Evolutionary conservation across 37 sponge, comb jelly and placozoan genomes (phyloP), one percentile per base, ranked within the genome.

Genomic region (Ianthella basta): DNA sequence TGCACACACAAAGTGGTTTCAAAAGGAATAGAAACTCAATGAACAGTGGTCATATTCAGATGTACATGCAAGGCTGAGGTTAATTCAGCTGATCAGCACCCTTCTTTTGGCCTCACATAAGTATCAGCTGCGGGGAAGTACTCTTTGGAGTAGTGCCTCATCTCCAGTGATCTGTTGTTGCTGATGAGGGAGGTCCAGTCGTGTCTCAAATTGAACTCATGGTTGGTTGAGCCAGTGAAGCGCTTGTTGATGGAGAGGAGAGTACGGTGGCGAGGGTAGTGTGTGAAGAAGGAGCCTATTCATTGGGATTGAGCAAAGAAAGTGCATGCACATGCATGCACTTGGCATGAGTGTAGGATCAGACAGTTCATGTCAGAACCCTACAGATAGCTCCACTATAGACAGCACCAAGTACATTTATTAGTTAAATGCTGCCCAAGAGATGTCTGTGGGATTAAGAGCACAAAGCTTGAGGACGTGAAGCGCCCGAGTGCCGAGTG

Each of bases 101-200:
- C 50, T 44, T 44, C n/a, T 39, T 3, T 21, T 39, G 80, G 20
- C 69, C 85, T 90, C 68, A 97, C 94, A 77, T 89, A 87, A 54
- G 64, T 83, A 81, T 95, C 96, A 65, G 98, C 98, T 20, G 70
- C 84, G 38, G 98, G 98, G 68, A 98, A 98, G 86, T 94, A 95
- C 32, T 98, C 88, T 35, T 88, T 87, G 40, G 94, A 64, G 83
- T 98, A 98, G 75, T 94, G 91, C 55, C 56, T 91, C 88, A 98
- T 72, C 53, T 85, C 64, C 39, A 98, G 84, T 5, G 86, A 57
- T 23, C 86, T 80, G 59, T 98, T 85, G 82, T 98, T 86, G 74
- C 98, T 98, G 72, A 98, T 86, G 19, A 98, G 89, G 18, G 88
- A 86, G 85, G 95, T 95, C 98, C 98, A 98, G 87, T 98, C 98